phyloP scores from a whole-genome alignment of 2,113 vertebrate genomes.

The Triplophysa tibetana region DNA sequence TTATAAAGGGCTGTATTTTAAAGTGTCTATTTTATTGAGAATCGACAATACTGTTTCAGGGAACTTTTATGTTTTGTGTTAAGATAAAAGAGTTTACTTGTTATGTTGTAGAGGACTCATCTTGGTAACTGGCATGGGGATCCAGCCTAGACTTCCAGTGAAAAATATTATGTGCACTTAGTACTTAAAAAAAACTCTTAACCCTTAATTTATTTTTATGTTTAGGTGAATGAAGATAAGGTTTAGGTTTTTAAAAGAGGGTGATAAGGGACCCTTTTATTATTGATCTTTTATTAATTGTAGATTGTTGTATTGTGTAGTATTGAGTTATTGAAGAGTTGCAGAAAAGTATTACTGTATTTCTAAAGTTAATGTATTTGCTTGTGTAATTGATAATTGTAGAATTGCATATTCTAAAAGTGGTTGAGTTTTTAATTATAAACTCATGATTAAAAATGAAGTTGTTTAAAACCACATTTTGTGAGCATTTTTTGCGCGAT shows the following conservation, averaged over 20 bases:
- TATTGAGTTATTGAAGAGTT: no score
- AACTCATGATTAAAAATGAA: neutral
- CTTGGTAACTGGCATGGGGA: neutral
- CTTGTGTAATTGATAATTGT: neutral
- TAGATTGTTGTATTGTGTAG: neutral
- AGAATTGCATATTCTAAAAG: neutral
- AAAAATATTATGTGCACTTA: neutral
- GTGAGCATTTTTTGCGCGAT: no score
- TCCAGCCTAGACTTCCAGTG: neutral
- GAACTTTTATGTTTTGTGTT: neutral
- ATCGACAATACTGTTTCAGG: neutral
- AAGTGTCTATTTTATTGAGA: constrained; percentile 9
- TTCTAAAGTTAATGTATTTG: neutral
- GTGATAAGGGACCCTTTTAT: neutral
- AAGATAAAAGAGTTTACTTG: neutral
- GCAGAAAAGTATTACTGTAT: neutral
- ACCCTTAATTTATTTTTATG: neutral
- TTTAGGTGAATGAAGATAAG: neutral
- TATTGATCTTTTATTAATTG: neutral
- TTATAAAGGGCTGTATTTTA: neutral
- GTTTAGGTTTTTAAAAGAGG: neutral
- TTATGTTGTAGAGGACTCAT: neutral
- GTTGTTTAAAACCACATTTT: neutral
- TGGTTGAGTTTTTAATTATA: neutral
- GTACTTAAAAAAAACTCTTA: neutral